Base-by-base conservation (phyloP, 1,140 invertebrate species). In the Eciton burchellii region DNA sequence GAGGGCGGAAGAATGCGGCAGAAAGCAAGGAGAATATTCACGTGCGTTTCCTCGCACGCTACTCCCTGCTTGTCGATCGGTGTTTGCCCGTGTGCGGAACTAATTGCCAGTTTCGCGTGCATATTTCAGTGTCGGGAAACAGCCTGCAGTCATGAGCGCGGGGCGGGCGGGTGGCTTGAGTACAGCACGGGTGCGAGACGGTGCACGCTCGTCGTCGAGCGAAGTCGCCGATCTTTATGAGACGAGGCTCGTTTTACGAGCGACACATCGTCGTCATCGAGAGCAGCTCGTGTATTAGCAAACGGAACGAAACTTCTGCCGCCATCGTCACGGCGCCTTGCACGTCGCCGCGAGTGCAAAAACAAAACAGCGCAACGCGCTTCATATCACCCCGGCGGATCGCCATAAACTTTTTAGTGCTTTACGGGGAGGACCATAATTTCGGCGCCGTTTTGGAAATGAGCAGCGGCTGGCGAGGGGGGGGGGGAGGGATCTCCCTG, bases 71-170 rank as follows among this genome's bases (percentile, higher is more conserved):
- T 43, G 73, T 35, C 41, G 56, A 56, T 60, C 24, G 26, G 8
- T 60, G 60, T 71, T 73, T 76, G 6, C n/a, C 11, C n/a, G 54
- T 11, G 16, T 43, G 19, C 26, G 54, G 45, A 63, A 60, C 45
- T 87, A 87, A 87, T 86, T 87, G 84, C 81, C 49, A 45, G 60
- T 68, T 74, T 56, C 60, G 6, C 43, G 21, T 84, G 63, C 66
- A 87, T 74, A 84, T 87, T 84, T 84, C 43, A 68, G 57, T 14
- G 5, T 19, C 65, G 24, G 49, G 56, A 84, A 84, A 76, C 56
- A 62, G 57, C 70, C 70, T 29, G 54, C 12, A 24, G 59, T 66
- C 21, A 57, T 29, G 45, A n/a, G n/a, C 24, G 14, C 6, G 6
- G 35, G 6, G 41, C 73, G 74, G 54, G 21, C n/a, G 47, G 35